These are phyloP conservation scores for Mamestra configurata DNA, from an alignment of 1,140 invertebrate genomes.

Conservation along the genomic window DNA sequence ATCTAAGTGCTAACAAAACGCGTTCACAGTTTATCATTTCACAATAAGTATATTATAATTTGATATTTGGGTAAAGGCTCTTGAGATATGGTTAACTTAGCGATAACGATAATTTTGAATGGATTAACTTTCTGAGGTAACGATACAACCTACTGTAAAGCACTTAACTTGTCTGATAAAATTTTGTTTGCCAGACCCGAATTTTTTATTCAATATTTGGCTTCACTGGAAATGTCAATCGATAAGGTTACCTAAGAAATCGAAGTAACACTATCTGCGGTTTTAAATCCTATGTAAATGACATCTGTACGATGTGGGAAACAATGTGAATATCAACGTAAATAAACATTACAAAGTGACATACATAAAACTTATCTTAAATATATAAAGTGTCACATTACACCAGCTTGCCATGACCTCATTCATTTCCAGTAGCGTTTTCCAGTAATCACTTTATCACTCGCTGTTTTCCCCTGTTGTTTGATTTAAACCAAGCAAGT, in stretches of 20 bases:
- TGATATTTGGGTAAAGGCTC: slow-evolving; percentile 8
- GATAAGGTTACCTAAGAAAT: too few species aligned
- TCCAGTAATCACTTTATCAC: background rate
- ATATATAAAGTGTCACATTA: slow-evolving; percentile 41
- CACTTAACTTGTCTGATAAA: background rate
- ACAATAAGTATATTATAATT: background rate
- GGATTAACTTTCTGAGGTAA: slow-evolving; percentile 6
- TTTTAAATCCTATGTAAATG: background rate
- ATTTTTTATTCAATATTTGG: background rate
- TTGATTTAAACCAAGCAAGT: background rate
- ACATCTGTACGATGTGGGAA: background rate
- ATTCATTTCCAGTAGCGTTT: slow-evolving; percentile 37
- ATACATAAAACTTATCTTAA: slow-evolving; percentile 39
- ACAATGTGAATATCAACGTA: slow-evolving; percentile 12
- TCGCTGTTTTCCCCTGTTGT: background rate
- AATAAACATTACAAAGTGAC: background rate
- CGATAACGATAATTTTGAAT: slow-evolving; percentile 31
- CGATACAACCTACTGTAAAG: background rate
- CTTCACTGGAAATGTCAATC: background rate
- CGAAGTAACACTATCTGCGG: too few species aligned
- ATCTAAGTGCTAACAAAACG: too few species aligned
- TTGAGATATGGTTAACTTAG: slow-evolving; percentile 4
- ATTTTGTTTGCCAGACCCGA: background rate
- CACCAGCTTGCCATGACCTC: slow-evolving; percentile 27
- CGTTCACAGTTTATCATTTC: background rate